These are phyloP conservation scores for Aphidoletes aphidimyza DNA, from an alignment of 2,888 invertebrate species.

Conservation along the genomic window DNA sequence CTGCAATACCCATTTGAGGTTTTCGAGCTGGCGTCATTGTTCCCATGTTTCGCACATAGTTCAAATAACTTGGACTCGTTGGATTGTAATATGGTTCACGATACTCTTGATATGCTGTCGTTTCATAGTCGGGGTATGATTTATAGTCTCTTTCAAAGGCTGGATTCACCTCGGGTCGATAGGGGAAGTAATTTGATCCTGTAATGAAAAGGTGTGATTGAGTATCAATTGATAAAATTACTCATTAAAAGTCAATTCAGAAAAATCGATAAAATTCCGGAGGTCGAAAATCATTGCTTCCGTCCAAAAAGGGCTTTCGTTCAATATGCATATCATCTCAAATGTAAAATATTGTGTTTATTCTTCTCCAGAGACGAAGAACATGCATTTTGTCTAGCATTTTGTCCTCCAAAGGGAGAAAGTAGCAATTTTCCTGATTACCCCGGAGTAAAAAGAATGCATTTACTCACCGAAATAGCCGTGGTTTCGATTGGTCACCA, in stretches of 20 bases:
- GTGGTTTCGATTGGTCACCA: slow-evolving; percentile 57
- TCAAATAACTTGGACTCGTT: background rate
- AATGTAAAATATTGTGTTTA: background rate
- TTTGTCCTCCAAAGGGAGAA: no score
- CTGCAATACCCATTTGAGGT: slow-evolving; percentile 66
- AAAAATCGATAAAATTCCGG: no score
- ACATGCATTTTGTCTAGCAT: background rate
- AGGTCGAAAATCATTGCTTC: no score
- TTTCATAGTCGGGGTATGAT: slow-evolving; percentile 65
- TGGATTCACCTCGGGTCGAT: slow-evolving; percentile 64
- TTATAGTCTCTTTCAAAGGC: slow-evolving; percentile 65
- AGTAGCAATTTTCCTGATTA: no score
- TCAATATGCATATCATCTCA: background rate
- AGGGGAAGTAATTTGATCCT: slow-evolving; percentile 66
- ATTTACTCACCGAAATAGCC: slow-evolving; percentile 64
- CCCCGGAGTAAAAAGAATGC: no score
- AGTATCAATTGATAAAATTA: background rate
- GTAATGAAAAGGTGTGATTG: background rate
- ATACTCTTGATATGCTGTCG: slow-evolving; percentile 40
- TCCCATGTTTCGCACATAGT: background rate
- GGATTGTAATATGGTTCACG: background rate
- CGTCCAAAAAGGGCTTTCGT: no score
- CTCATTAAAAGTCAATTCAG: no score
- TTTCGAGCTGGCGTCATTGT: slow-evolving; percentile 61
- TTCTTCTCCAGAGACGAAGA: background rate